Evolutionary conservation across 2,797 vertebrate species (phyloP), one percentile per base, ranked within the genome.

Genomic region (Bufotes viridis): DNA sequence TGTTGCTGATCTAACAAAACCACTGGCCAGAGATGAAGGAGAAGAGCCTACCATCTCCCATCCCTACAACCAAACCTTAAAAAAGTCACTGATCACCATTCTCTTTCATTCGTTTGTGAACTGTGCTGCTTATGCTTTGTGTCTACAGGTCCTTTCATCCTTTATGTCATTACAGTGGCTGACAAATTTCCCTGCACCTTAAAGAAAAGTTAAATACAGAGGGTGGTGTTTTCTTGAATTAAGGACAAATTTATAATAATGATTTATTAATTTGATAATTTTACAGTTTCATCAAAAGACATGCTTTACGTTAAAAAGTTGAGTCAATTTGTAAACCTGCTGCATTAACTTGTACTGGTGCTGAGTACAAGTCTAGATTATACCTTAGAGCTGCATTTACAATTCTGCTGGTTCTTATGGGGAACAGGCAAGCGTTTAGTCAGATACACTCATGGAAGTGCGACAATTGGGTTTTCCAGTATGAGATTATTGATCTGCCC

Each of bases 1-100:
- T 90, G 92, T 93, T 94, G 94, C 93, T 93, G 93, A 94, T 93
- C 94, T 89, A 87, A 95, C 93, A 87, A 87, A 95, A 94, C 92
- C 92, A 82, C 91, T 90, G 94, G 94, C 94, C 87, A 93, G 94
- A 95, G 95, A 96, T 65, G 80, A 63, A 81, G 51, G 51, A 78
- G n/a, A n/a, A 55, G 20, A 49, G 12, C 22, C 9, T 14, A 22
- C 22, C 24, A 24, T 55, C 51, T 78, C 53, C 20, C 22, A 53
- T 55, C 22, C 22, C n/a, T n/a, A 78, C 75, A 24, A 55, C 49
- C 75, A 15, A 53, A 74, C 69, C 17, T 72, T 72, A 34, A 34
- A 9, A 51, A 74, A 78, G 74, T 78, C 51, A 78, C 74, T 78
- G 74, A 78, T 78, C 74, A n/a, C 20, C 24, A 55, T 78, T 53